These are phyloP conservation scores for Crenuchus spilurus DNA, from an alignment of 2,797 vertebrate species.

Conservation along the genomic window DNA sequence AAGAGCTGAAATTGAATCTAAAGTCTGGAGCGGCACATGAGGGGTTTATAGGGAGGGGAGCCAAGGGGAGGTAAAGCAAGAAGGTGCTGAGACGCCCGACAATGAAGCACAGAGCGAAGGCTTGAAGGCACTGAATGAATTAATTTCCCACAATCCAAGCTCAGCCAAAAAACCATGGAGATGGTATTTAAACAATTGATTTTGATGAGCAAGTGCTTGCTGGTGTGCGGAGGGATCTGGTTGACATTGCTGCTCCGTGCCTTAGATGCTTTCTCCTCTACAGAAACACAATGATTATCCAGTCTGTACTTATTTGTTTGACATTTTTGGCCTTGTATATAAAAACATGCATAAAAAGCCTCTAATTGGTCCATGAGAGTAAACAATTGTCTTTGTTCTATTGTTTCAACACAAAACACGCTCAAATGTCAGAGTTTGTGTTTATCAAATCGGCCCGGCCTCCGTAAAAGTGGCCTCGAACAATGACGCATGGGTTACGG, in stretches of 20 bases:
- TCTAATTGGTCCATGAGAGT: neutral
- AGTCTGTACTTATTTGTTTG: neutral
- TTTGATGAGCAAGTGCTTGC: neutral
- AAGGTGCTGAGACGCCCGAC: neutral
- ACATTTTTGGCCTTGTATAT: neutral
- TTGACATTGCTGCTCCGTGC: neutral
- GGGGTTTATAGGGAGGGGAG: neutral
- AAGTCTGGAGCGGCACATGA: neutral
- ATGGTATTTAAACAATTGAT: neutral
- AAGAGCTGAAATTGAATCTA: neutral
- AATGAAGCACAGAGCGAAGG: neutral
- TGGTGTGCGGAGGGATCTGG: neutral
- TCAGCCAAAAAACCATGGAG: neutral
- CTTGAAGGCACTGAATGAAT: neutral
- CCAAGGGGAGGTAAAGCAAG: neutral
- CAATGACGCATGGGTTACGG: neutral
- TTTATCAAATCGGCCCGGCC: neutral
- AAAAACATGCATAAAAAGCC: neutral
- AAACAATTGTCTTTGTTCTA: neutral
- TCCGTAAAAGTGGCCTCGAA: neutral
- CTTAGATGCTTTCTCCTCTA: neutral
- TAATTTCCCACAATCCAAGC: neutral
- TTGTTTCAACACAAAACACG: neutral
- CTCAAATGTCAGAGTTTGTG: neutral
- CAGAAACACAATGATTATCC: neutral